Percentiles rank a stretch among this genome's conserved stretches.
phyloP scores from a whole-genome alignment of 2,888 invertebrate genomes.

The Phania funesta region DNA sequence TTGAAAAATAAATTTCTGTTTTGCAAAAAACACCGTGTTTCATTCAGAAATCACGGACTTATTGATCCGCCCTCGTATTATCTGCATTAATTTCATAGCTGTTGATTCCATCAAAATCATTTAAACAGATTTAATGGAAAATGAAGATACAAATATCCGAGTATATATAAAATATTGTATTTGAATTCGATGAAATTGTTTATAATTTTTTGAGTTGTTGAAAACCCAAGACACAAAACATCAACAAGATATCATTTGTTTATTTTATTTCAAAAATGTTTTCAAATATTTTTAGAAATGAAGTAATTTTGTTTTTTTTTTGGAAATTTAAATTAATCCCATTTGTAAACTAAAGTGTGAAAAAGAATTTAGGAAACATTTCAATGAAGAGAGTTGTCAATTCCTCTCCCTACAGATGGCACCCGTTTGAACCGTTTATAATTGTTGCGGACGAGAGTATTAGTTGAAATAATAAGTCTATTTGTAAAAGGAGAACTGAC shows the following conservation, averaged over 20 bases:
- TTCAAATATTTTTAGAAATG: slow-evolving; percentile 18
- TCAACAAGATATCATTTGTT: background rate
- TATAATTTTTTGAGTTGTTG: background rate
- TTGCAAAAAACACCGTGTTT: too few relatives aligned
- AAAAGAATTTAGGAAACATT: background rate
- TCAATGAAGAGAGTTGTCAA: too few relatives aligned
- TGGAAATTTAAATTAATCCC: background rate
- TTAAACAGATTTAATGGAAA: background rate
- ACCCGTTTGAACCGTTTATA: too few relatives aligned
- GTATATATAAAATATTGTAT: background rate
- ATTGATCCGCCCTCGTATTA: too few relatives aligned
- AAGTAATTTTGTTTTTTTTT: background rate
- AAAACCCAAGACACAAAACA: background rate
- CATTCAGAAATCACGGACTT: too few relatives aligned
- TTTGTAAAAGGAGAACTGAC: too few relatives aligned
- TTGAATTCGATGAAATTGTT: background rate
- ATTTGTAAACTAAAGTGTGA: background rate
- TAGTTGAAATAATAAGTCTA: too few relatives aligned
- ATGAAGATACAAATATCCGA: background rate
- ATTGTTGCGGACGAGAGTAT: too few relatives aligned
- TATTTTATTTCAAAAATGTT: background rate
- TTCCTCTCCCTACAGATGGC: too few relatives aligned
- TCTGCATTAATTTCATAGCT: slow-evolving; percentile 18
- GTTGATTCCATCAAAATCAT: too few relatives aligned
- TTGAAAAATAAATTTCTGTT: too few relatives aligned